Evolutionary conservation across 2,888 invertebrate genomes (phyloP).

Genomic region (Stictocephala bisonia): DNA sequence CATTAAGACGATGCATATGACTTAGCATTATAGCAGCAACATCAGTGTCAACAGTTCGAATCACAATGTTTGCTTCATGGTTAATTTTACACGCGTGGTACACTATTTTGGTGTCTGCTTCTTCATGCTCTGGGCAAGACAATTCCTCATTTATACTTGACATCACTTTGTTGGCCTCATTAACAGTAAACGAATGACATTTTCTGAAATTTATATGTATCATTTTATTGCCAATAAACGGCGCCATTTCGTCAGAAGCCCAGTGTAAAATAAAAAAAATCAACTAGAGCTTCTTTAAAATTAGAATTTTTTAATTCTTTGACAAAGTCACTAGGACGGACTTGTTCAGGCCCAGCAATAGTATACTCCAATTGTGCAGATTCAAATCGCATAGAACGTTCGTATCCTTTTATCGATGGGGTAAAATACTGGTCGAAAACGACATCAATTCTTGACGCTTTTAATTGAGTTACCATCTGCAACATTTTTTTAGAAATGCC

Average conservation of each 20-base stretch:
- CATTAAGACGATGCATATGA: background rate
- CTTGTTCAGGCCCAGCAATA: conserved; percentile 59
- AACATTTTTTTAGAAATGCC: conserved; percentile 59
- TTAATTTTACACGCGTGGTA: conserved; percentile 51
- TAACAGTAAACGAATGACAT: conserved; percentile 6
- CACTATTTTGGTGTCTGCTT: conserved; percentile 57
- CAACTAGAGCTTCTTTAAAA: conserved; percentile 58
- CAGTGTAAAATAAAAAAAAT: conserved; percentile 59
- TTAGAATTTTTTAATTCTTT: conserved; percentile 57
- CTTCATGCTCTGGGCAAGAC: conserved; percentile 53
- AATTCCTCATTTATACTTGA: background rate
- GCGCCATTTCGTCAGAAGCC: conserved; percentile 58
- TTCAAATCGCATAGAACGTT: conserved; percentile 56
- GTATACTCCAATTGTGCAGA: conserved; percentile 54
- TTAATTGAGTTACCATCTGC: conserved; percentile 50
- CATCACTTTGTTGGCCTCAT: background rate
- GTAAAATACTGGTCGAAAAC: conserved; percentile 59
- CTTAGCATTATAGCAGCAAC: conserved; percentile 20
- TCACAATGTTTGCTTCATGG: conserved; percentile 42
- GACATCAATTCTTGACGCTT: conserved; percentile 52
- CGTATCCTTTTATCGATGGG: conserved; percentile 62
- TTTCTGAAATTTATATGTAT: background rate
- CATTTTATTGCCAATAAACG: conserved; percentile 52
- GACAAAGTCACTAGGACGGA: conserved; percentile 55
- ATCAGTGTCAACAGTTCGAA: conserved; percentile 36